Percentiles rank a stretch among this genome's conserved stretches.
Conservation (phyloP, 2,797 vertebrate species). For the Orestias chungarensis region DNA sequence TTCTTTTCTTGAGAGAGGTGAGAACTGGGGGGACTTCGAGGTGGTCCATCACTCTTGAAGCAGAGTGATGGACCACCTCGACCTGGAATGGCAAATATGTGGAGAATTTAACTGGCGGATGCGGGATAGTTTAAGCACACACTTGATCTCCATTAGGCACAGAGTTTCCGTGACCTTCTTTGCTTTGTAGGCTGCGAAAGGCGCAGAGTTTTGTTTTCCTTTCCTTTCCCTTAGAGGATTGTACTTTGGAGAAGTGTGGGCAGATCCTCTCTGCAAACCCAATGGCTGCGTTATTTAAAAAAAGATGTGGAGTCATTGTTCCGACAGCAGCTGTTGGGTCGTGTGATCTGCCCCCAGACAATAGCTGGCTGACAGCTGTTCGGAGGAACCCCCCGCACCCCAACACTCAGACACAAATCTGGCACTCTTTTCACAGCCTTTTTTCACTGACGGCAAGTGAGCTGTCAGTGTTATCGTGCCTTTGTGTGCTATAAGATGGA, state of each 20-base stretch:
- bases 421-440: slow-evolving; percentile 44
- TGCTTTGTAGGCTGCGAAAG: background rate
- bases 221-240: slow-evolving; percentile 8
- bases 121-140: slow-evolving; percentile 13
- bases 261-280: slow-evolving; percentile 40
- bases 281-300: slow-evolving; percentile 58
- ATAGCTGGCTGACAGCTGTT: slow-evolving; percentile 66
- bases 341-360: slow-evolving; percentile 60
- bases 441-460: slow-evolving; percentile 47
- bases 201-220: slow-evolving; percentile 10
- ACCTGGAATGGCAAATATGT: slow-evolving; percentile 72
- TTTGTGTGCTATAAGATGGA: slow-evolving; percentile 49
- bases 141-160: slow-evolving; percentile 4
- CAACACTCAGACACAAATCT: slow-evolving; percentile 23
- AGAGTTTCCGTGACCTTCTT: slow-evolving; percentile 6
- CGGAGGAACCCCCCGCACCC: slow-evolving; percentile 38
- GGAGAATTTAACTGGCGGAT: slow-evolving; percentile 56
- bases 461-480: slow-evolving; percentile 61
- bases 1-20: slow-evolving; percentile 17
- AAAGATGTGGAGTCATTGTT: slow-evolving; percentile 59
- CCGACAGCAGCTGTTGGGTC: slow-evolving; percentile 60
- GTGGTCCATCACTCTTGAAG: slow-evolving; percentile 42
- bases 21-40: slow-evolving; percentile 5
- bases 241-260: slow-evolving; percentile 5
- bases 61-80: slow-evolving; percentile 46